Evolutionary conservation across 1,140 invertebrate genomes (phyloP), one percentile per base, ranked within the genome.

Genomic region (Octopus sinensis): DNA sequence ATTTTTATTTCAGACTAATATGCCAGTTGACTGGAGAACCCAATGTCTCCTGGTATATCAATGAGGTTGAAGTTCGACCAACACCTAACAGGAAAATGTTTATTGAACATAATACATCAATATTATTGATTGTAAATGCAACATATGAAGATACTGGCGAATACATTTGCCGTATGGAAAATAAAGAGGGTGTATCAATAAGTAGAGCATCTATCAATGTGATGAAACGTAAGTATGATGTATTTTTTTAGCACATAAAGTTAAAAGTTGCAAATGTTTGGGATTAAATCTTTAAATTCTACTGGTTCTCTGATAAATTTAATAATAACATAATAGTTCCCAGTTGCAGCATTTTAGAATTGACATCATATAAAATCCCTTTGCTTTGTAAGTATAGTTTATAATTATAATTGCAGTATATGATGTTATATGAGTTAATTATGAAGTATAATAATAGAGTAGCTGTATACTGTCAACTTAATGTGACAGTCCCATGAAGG

Each of bases 181-280:
- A 91, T 83, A 83, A 89, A 43, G 75, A 87, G 43, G 90, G 90
- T 17, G 88, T 87, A 9, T 84, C 85, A 23, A 86, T 86, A 17
- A 91, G 89, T 79, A 90, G 86, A 82, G 89, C 90, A 0, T 90
- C 88, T 4, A 85, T 91, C 5, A 84, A 86, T 83, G 87, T 91
- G 54, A 73, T 73, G 68, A 88, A 86, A 80, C 86, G 89, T 90
- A 85, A 88, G 89, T 88, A 71, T 62, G 10, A 43, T 43, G 30
- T 43, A 43, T 43, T 13, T 68, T 68, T 68, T 13, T 68, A 68
- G 62, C 30, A 43, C 30, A 43, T 43, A 43, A 43, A 43, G 30
- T 43, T 43, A 43, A 43, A 43, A 43, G 30, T 43, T 43, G 30
- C 30, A 43, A 43, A 43, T 43, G 30, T 43, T 43, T 43, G 30